Evolutionary conservation across 2,797 vertebrate species (phyloP), one percentile per base, ranked within the genome.

Genomic region (Garrulus glandarius): DNA sequence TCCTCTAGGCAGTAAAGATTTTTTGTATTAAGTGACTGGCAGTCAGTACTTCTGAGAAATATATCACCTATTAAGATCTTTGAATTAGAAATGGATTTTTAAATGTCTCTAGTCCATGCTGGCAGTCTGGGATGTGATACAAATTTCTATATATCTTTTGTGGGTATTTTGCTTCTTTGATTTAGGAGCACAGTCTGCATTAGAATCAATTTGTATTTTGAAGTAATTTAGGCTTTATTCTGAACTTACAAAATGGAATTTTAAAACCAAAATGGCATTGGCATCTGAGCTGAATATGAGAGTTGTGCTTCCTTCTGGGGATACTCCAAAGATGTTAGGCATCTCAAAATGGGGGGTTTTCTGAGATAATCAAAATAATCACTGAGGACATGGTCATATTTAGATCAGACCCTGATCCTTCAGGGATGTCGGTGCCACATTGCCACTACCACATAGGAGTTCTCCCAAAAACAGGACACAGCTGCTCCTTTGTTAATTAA

Each of bases 41-140:
- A 87, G 74, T 41, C 43, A 59, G 44, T 37, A 59, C 63, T 84
- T 92, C 68, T 81, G 39, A 91, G 70, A 94, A 81, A 89, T 50
- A 20, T 26, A 59, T 61, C 46, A 81, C 17, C 69, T 87, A 41
- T 84, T 85, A 87, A 61, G 49, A 87, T 49, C 43, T 89, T 63
- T 75, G 72, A 93, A 93, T 89, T 89, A 86, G 50, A 81, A 96
- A 80, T 61, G 32, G 69, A 81, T 89, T 96, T 95, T 87, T 85
- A 88, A 78, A 77, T 64, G 49, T 81, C 37, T 85, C 27, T 72
- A 52, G 70, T 84, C 59, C 30, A 20, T 24, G 24, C 29, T 83
- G 37, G 32, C 9, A 15, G 24, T 43, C 57, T 83, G 64, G 27
- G 53, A 78, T 75, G 43, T 47, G 36, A 83, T 11, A 83, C 65